phyloP scores from a whole-genome alignment of 2,888 invertebrate genomes.

The Drosophila siamana region DNA sequence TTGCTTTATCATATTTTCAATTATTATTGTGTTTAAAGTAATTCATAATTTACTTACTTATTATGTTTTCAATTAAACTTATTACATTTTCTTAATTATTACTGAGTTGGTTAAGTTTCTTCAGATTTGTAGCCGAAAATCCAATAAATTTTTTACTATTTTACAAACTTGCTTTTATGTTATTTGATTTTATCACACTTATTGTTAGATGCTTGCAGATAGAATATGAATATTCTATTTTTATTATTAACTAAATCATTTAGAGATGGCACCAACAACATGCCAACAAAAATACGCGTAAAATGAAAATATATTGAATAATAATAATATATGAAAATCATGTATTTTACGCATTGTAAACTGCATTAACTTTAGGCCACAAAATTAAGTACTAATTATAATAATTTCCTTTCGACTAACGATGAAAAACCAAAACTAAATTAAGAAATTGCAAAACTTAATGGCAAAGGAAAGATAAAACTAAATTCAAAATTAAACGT shows the following conservation, averaged over 20 bases:
- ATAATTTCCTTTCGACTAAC: constrained; percentile 44
- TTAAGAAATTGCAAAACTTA: constrained; percentile 47
- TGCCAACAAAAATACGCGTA: constrained; percentile 61
- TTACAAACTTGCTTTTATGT: constrained; percentile 12
- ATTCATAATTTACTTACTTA: constrained; percentile 26
- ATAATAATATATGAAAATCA: constrained; percentile 47
- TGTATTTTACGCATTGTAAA: constrained; percentile 67
- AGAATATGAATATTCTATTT: neutral
- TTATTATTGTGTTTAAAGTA: constrained; percentile 18
- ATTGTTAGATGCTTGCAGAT: constrained; percentile 13
- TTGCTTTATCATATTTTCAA: constrained; percentile 40
- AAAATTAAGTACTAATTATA: constrained; percentile 53
- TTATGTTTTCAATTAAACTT: constrained; percentile 44
- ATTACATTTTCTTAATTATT: constrained; percentile 28
- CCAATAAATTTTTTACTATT: constrained; percentile 32
- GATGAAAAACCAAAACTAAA: constrained; percentile 46
- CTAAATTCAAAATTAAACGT: constrained; percentile 54
- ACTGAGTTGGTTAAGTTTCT: constrained; percentile 52
- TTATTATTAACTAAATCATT: neutral
- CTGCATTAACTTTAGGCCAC: constrained; percentile 69
- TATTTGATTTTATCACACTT: constrained; percentile 3
- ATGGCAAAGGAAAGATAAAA: constrained; percentile 33
- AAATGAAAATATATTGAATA: constrained; percentile 45
- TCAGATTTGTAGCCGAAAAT: constrained; percentile 23
- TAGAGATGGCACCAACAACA: constrained; percentile 38